phyloP scores from a whole-genome alignment of 2,888 invertebrate species.

The Chloromyia formosa region DNA sequence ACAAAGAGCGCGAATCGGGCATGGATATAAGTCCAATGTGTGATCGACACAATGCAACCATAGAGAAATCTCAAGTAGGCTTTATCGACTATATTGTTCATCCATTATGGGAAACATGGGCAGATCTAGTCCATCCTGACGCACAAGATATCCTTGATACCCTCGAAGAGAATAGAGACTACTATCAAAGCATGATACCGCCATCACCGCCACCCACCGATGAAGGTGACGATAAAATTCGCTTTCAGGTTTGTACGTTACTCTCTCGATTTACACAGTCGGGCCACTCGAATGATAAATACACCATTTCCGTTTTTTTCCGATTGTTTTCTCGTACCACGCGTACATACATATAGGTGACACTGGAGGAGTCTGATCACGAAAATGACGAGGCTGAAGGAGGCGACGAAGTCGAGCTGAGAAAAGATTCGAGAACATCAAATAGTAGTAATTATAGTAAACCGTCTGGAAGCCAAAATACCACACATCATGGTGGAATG shows the following conservation, averaged over 20 bases:
- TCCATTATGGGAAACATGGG: slow-evolving; percentile 99
- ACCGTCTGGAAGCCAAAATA: slow-evolving; percentile 66
- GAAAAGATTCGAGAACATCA: slow-evolving; percentile 5
- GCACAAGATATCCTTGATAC: slow-evolving; percentile 98
- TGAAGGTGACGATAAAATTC: slow-evolving; percentile 75
- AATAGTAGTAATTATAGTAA: slow-evolving; percentile 55
- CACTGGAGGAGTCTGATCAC: slow-evolving; percentile 77
- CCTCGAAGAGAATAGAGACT: slow-evolving; percentile 97
- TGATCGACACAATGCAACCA: slow-evolving; percentile 94
- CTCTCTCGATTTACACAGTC: slow-evolving; percentile 42
- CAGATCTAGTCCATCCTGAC: slow-evolving; percentile 97
- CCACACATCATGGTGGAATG: slow-evolving; percentile 76
- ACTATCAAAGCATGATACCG: slow-evolving; percentile 95
- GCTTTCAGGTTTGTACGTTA: slow-evolving; percentile 71
- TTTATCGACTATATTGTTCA: slow-evolving; percentile 99
- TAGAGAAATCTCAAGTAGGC: slow-evolving; percentile 99
- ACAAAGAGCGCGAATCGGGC: slow-evolving; percentile 92
- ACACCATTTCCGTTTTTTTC: neutral
- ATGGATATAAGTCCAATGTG: slow-evolving; percentile 99
- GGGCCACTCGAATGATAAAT: neutral
- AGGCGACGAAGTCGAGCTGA: slow-evolving; percentile 25
- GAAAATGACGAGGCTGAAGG: slow-evolving; percentile 63
- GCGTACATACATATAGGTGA: slow-evolving; percentile 71
- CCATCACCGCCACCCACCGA: slow-evolving; percentile 84
- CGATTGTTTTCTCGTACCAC: too few species aligned